Conservation (phyloP, 2,113 vertebrate genomes). For the Aix galericulata region DNA sequence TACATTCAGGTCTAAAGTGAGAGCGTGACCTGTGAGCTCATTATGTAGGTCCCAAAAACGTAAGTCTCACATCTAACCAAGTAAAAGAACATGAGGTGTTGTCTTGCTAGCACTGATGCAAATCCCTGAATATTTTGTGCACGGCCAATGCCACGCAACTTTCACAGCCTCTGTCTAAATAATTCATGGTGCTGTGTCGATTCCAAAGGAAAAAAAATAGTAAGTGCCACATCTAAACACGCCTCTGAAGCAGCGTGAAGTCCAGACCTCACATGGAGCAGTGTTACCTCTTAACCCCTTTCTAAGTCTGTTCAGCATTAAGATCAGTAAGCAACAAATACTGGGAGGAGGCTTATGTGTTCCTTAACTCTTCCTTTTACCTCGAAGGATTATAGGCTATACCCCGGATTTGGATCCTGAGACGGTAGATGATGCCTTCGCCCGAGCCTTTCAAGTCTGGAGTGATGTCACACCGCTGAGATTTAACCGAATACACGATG, state of each 20-base stretch:
- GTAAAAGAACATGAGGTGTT: neutral
- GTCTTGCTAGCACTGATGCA: neutral
- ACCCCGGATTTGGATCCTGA: slow-evolving; percentile 92
- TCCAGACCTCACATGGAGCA: neutral
- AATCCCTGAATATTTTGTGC: neutral
- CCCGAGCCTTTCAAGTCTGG: slow-evolving; percentile 96
- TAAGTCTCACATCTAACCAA: neutral
- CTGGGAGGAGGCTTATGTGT: neutral
- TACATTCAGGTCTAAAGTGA: neutral
- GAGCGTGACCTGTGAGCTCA: neutral
- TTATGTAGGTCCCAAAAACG: neutral
- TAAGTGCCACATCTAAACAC: neutral
- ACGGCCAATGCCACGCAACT: neutral
- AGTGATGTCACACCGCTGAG: slow-evolving; percentile 91
- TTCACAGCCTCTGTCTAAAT: neutral
- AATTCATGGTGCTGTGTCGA: neutral
- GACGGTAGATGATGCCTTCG: slow-evolving; percentile 93
- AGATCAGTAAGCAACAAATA: neutral
- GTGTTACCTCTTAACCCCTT: neutral
- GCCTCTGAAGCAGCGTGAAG: neutral
- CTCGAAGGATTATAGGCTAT: slow-evolving; percentile 90
- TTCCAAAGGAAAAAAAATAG: neutral
- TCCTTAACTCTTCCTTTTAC: slow-evolving; percentile 1
- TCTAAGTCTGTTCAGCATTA: neutral
- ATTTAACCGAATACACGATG: slow-evolving; percentile 89